Evolutionary conservation across 2,797 vertebrate species (phyloP), one percentile per base, ranked within the genome.

Genomic region (Centropyge bicolor): DNA sequence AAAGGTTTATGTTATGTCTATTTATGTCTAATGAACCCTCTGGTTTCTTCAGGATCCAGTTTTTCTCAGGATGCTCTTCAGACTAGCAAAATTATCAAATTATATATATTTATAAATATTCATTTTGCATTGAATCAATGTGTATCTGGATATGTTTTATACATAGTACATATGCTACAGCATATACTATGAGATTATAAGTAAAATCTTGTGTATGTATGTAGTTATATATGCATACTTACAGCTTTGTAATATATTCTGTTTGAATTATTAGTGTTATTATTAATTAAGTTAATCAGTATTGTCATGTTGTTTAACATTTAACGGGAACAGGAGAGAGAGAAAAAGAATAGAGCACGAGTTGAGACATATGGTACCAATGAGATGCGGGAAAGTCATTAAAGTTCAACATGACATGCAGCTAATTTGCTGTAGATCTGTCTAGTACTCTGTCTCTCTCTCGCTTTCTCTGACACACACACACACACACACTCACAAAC

Each of bases 371-470:
- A 48, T 63, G 70, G 40, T 27, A 78, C 43, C 70, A 73, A 10
- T 68, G 49, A 69, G 60, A 80, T 70, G 78, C 43, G 66, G 63
- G 71, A 77, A 73, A 75, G 73, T 76, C 79, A 89, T 86, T 84
- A 74, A 84, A 78, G 78, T 79, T 68, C 64, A 75, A 62, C 90
- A 84, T 78, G 85, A 80, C 86, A 80, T 78, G 69, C 63, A 65
- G 76, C 80, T 90, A 82, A 91, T 91, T 91, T 90, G 76, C 78
- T 84, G 71, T 67, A 75, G 72, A 78, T 81, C 73, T 16, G 13
- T 80, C 78, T 80, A 41, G 35, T 78, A 20, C 76, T 65, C 40
- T 70, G 54, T 70, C 62, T 57, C 38, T 66, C 64, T 70, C 64
- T 55, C 49, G 24, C 27, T 17, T 31, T 57, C 69, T 49, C 69